Evolutionary conservation across 2,888 invertebrate genomes (phyloP).

Genomic region (Platypus cylindrus): DNA sequence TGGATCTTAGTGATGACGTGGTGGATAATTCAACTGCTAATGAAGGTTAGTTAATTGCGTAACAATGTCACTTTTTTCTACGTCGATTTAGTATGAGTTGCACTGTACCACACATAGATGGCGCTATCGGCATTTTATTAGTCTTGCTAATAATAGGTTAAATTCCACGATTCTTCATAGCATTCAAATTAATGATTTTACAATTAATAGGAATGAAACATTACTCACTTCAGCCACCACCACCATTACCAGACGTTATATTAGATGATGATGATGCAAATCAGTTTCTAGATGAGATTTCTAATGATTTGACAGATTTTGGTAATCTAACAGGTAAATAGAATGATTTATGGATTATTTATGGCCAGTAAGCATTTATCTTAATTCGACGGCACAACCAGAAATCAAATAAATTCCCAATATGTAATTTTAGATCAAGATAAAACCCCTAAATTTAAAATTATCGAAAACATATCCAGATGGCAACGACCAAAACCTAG

Average conservation of each 20-base stretch:
- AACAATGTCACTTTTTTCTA: too few relatives aligned
- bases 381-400: not conserved
- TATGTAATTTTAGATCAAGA: too few relatives aligned
- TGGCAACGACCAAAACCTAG: constrained; percentile 2
- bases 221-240: constrained; percentile 26
- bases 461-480: not conserved
- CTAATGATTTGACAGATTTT: constrained; percentile 27
- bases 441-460: too few relatives aligned
- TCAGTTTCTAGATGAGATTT: constrained; percentile 29
- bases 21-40: constrained; percentile 6
- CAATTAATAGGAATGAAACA: constrained; percentile 6
- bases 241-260: constrained; percentile 34
- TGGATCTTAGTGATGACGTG: constrained; percentile 74
- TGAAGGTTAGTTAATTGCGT: constrained; percentile 8
- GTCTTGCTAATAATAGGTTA: too few relatives aligned
- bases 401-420: too few relatives aligned
- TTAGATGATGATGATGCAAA: constrained; percentile 32
- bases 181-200: not conserved
- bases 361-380: not conserved
- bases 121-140: too few relatives aligned
- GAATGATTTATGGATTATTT: constrained; percentile 6
- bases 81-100: too few relatives aligned
- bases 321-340: constrained; percentile 17
- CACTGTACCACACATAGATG: too few relatives aligned
- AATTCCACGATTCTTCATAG: not conserved